Percentiles rank a stretch among this genome's conserved stretches.
phyloP scores from a whole-genome alignment of 1,140 invertebrate genomes.

The Chironomus striatipennis region DNA sequence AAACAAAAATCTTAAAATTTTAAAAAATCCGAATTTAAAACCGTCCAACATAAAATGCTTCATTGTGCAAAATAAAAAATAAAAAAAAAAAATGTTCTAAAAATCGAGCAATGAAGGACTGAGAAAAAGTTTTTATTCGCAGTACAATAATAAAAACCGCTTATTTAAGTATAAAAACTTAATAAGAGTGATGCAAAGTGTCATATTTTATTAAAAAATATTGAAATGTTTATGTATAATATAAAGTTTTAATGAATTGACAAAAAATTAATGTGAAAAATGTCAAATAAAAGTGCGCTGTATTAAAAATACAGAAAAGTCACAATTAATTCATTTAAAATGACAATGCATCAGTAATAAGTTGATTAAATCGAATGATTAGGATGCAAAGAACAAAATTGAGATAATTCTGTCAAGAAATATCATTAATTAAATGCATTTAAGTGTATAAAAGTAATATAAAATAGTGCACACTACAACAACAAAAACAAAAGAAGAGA shows the following conservation, averaged over 20 bases:
- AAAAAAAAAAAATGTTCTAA: no score
- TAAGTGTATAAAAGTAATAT: neutral
- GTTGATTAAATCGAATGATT: neutral
- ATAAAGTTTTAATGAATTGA: neutral
- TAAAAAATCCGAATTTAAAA: no score
- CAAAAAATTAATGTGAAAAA: neutral
- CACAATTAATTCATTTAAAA: neutral
- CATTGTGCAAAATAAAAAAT: no score
- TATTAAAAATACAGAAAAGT: neutral
- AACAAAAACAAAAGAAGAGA: constrained; percentile 18
- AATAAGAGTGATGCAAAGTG: neutral
- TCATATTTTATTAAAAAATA: neutral
- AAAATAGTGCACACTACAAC: neutral
- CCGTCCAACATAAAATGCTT: no score
- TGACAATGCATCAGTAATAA: neutral
- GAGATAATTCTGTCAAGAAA: neutral
- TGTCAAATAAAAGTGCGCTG: neutral
- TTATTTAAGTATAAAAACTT: neutral
- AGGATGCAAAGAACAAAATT: neutral
- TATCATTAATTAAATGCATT: constrained; percentile 4
- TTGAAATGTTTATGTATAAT: neutral
- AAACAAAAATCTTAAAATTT: no score
- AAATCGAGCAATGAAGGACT: no score
- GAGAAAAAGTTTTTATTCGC: constrained; percentile 1
- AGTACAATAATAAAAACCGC: neutral